Evolutionary conservation across 2,888 invertebrate genomes (phyloP).

Genomic region (Drepanosiphum platanoidis): DNA sequence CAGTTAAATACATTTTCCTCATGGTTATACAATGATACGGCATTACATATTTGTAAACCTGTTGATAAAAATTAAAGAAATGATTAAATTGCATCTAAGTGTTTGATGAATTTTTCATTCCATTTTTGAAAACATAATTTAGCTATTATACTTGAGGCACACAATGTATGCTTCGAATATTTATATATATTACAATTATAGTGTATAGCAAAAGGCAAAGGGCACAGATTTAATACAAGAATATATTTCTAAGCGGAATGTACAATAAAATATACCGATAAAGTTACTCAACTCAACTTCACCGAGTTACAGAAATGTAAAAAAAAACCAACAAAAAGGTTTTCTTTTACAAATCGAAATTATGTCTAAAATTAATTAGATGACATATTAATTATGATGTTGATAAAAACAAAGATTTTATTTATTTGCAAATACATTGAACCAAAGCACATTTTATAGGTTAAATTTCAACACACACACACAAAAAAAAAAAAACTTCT

Average conservation of each 20-base stretch:
- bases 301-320: neutral
- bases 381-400: neutral
- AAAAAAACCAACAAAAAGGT: neutral
- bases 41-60: neutral
- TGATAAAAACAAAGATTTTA: neutral
- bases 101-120: neutral
- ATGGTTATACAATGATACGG: neutral
- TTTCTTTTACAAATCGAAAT: neutral
- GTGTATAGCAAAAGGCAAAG: neutral
- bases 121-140: neutral
- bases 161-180: neutral
- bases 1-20: neutral
- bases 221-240: neutral
- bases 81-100: neutral
- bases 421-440: neutral
- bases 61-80: neutral
- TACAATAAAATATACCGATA: too few species aligned
- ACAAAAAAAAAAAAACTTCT: slow-evolving; percentile 10
- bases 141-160: neutral
- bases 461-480: neutral
- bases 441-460: neutral
- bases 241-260: neutral
- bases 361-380: neutral
- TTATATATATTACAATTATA: neutral
- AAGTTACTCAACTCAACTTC: neutral